These are phyloP conservation scores for Thaleichthys pacificus DNA, from an alignment of 2,797 vertebrate genomes.

Conservation along the genomic window DNA sequence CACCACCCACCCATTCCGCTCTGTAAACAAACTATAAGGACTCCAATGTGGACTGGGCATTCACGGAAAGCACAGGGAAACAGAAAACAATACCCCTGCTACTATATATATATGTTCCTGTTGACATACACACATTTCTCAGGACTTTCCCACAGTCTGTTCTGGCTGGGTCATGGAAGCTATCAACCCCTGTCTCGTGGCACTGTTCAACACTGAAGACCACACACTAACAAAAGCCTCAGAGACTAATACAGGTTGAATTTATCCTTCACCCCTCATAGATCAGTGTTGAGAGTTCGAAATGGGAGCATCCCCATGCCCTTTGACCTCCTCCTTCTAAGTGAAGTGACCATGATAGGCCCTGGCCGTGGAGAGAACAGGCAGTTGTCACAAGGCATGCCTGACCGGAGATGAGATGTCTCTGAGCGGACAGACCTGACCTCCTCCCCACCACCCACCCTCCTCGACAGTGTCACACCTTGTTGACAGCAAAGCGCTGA, in stretches of 20 bases:
- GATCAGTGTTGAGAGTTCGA: background rate
- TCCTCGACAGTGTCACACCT: background rate
- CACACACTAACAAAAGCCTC: background rate
- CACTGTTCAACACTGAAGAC: background rate
- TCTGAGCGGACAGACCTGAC: background rate
- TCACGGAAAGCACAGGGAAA: slow-evolving; percentile 53
- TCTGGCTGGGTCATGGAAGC: background rate
- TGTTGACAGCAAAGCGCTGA: background rate
- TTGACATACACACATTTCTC: slow-evolving; percentile 31
- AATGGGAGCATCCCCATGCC: background rate
- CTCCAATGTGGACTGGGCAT: background rate
- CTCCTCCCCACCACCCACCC: background rate
- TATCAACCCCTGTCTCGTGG: background rate
- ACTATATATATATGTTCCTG: slow-evolving; percentile 44
- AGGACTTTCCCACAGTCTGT: slow-evolving; percentile 14
- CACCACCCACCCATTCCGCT: slow-evolving; percentile 35
- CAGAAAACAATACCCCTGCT: slow-evolving; percentile 53
- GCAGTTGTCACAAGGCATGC: slow-evolving; percentile 47
- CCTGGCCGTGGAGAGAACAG: slow-evolving; percentile 25
- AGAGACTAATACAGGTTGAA: background rate
- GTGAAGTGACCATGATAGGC: slow-evolving; percentile 36
- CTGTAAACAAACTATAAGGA: slow-evolving; percentile 4
- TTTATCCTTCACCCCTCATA: background rate
- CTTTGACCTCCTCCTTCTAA: slow-evolving; percentile 6
- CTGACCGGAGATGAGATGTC: background rate